Evolutionary conservation across 2,797 vertebrate species (phyloP), one percentile per base, ranked within the genome.

Genomic region (Parambassis ranga): DNA sequence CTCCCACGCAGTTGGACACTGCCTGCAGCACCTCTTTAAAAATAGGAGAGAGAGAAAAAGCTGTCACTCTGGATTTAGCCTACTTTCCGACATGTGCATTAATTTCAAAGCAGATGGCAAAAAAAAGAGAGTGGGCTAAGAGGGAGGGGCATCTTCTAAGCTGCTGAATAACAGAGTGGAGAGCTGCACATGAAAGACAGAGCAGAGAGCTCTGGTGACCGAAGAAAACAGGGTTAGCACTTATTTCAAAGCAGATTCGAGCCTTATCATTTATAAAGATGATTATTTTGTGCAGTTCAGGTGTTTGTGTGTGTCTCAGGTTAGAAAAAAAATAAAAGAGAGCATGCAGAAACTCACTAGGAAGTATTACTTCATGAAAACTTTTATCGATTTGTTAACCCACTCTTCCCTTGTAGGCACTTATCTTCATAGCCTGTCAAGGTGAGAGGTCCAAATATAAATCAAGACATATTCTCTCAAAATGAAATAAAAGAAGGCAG

Each of bases 51-150:
- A n/a, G n/a, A 64, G 57, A 70, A 78, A 86, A 84, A 81, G 61
- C 81, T 86, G 87, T 90, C 91, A 86, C 81, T 90, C 87, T 86
- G 83, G 89, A 91, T 91, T 90, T 90, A 92, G 86, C 90, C 88
- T 88, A 90, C 75, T 91, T 92, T 90, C 81, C 81, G 89, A 86
- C 87, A 81, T 79, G 76, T 49, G 80, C 89, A 91, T 91, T 91
- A 73, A 91, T 92, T 91, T 92, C 81, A 91, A 87, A 93, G 86
- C 89, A 91, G 91, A 91, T 91, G 89, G 89, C 43, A 50, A 69
- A 84, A 81, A 78, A 62, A 67, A 39, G 47, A 65, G 77, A 71
- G 65, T 47, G 71, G 49, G 49, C 51, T 50, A 57, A 61, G 65
- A n/a, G 48, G 75, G 71, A 82, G 80, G 73, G 72, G 65, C 65